Conservation (phyloP, 2,797 vertebrate species). For the Lates japonicus region DNA sequence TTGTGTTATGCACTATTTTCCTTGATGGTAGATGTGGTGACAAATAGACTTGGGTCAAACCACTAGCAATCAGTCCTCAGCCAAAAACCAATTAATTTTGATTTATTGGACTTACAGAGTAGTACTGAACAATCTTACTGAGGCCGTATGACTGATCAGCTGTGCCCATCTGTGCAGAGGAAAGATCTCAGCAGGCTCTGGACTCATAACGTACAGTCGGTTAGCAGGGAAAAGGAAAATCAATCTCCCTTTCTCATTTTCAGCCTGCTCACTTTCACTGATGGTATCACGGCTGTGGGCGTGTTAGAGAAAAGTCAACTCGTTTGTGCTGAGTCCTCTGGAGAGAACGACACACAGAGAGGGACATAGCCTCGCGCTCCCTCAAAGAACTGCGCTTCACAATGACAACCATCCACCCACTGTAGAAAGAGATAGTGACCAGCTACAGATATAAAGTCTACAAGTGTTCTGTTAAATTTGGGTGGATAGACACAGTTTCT, state of each 20-base stretch:
- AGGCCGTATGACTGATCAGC: conserved; percentile 40
- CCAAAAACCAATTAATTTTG: background rate
- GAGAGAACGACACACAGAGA: conserved; percentile 49
- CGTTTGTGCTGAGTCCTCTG: conserved; percentile 58
- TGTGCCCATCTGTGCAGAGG: conserved; percentile 52
- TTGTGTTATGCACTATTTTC: background rate
- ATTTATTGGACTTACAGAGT: conserved; percentile 1
- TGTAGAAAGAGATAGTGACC: conserved; percentile 5
- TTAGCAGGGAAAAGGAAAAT: conserved; percentile 58
- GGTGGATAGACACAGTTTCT: background rate
- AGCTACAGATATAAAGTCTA: background rate
- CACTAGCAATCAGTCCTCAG: no score
- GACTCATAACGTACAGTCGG: conserved; percentile 43
- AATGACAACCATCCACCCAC: conserved; percentile 30
- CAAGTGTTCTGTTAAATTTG: conserved; percentile 6
- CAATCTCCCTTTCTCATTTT: conserved; percentile 70
- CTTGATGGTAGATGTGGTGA: background rate
- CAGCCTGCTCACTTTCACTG: conserved; percentile 68
- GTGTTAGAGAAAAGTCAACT: conserved; percentile 71
- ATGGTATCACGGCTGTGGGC: conserved; percentile 72
- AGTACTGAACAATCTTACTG: background rate
- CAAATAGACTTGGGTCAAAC: background rate
- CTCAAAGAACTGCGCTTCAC: conserved; percentile 30
- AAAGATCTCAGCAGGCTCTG: conserved; percentile 54
- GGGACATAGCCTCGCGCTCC: conserved; percentile 19